Evolutionary conservation across 2,797 vertebrate genomes (phyloP).

Genomic region (Danio tinwini): DNA sequence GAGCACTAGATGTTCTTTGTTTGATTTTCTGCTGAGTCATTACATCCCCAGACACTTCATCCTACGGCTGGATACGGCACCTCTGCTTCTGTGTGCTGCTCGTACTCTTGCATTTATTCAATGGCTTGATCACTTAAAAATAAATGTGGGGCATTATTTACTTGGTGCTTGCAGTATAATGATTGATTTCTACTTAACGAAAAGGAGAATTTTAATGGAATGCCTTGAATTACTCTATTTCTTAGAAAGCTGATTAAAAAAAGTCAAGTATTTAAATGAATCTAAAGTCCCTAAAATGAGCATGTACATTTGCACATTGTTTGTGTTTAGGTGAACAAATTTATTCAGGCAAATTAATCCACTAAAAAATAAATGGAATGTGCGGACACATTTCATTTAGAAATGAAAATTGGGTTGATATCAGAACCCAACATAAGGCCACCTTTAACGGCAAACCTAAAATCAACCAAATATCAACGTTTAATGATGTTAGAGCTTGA

Average conservation of each 20-base stretch:
- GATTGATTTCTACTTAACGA: background rate
- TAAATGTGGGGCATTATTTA: background rate
- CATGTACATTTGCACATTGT: no score
- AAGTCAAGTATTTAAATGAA: no score
- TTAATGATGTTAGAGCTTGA: no score
- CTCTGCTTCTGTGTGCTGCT: constrained; percentile 8
- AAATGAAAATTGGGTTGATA: no score
- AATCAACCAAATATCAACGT: no score
- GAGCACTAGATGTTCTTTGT: constrained; percentile 34
- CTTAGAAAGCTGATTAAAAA: background rate
- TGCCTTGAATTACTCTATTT: background rate
- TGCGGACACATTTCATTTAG: no score
- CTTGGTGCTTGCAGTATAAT: background rate
- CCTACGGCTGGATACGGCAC: constrained; percentile 10
- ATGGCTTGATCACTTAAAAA: background rate
- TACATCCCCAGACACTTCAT: constrained; percentile 22
- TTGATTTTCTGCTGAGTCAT: constrained; percentile 50
- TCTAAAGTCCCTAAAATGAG: no score
- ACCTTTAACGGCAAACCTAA: no score
- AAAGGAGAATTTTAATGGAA: background rate
- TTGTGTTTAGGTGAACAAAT: no score
- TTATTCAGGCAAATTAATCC: no score
- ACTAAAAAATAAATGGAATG: no score
- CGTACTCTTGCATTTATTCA: constrained; percentile 8
- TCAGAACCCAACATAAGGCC: no score